Conservation (phyloP, 2,888 invertebrate genomes). For the Drosophila rellima region DNA sequence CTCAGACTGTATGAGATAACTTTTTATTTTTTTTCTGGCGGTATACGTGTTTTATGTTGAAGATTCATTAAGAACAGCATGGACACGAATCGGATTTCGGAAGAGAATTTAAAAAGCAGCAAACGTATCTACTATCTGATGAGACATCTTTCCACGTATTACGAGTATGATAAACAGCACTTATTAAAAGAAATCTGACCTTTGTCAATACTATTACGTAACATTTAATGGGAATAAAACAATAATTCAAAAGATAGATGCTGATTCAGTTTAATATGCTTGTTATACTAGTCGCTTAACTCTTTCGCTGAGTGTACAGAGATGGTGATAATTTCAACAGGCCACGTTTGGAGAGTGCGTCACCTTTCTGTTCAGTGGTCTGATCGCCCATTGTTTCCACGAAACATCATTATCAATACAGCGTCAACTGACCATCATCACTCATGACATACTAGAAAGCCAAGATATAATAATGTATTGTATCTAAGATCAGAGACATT, state of each 20-base stretch:
- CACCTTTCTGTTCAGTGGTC: slow-evolving; percentile 29
- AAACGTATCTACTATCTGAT: slow-evolving; percentile 9
- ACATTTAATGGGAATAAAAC: slow-evolving; percentile 13
- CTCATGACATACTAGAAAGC: slow-evolving; percentile 8
- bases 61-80: slow-evolving; percentile 22
- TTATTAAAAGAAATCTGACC: slow-evolving; percentile 25
- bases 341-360: slow-evolving; percentile 37
- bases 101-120: slow-evolving; percentile 1
- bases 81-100: slow-evolving; percentile 26
- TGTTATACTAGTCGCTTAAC: background rate
- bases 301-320: slow-evolving; percentile 34
- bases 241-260: background rate
- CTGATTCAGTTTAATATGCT: slow-evolving; percentile 3
- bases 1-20: too few relatives aligned
- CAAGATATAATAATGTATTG: background rate
- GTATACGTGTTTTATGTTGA: slow-evolving; percentile 29
- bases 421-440: slow-evolving; percentile 18
- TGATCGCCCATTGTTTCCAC: slow-evolving; percentile 39
- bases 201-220: slow-evolving; percentile 32
- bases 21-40: background rate
- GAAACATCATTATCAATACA: slow-evolving; percentile 38
- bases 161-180: slow-evolving; percentile 17
- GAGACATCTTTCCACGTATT: slow-evolving; percentile 51
- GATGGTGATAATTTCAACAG: slow-evolving; percentile 19
- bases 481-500: slow-evolving; percentile 2